Evolutionary conservation across 2,888 invertebrate species (phyloP).

Genomic region (Caenorhabditis drosophilae): DNA sequence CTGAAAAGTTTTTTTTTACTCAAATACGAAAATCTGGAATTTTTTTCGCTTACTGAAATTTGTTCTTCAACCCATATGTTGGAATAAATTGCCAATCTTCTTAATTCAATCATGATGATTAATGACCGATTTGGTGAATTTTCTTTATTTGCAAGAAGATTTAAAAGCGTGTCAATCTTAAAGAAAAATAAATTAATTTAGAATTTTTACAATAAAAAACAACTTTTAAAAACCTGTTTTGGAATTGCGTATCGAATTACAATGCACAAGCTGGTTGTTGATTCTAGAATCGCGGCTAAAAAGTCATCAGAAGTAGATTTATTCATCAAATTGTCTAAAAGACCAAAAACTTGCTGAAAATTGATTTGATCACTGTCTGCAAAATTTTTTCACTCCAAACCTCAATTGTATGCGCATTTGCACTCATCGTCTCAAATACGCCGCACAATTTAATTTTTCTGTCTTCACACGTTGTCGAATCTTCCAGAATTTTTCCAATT

Average conservation of each 20-base stretch:
- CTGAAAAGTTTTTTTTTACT: too few relatives aligned
- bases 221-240: conserved; percentile 19
- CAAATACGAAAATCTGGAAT: too few relatives aligned
- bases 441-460: conserved; percentile 18
- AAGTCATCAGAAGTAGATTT: conserved; percentile 18
- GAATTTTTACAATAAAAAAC: too few relatives aligned
- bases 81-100: conserved; percentile 34
- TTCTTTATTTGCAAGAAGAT: not conserved
- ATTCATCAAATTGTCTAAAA: conserved; percentile 24
- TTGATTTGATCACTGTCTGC: too few relatives aligned
- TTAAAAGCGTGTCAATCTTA: conserved; percentile 17
- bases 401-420: conserved; percentile 22
- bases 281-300: conserved; percentile 22
- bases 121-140: not conserved
- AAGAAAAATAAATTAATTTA: not conserved
- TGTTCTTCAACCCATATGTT: conserved; percentile 51
- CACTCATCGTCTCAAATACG: conserved; percentile 24
- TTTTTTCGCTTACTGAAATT: too few relatives aligned
- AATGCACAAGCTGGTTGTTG: conserved; percentile 42
- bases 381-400: too few relatives aligned
- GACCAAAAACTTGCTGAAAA: conserved; percentile 22
- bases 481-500: conserved; percentile 30
- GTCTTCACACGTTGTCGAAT: conserved; percentile 9
- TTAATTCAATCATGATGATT: conserved; percentile 25
- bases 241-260: conserved; percentile 41